Conservation (phyloP, 2,797 vertebrate species). For the Simalia tracyae region DNA sequence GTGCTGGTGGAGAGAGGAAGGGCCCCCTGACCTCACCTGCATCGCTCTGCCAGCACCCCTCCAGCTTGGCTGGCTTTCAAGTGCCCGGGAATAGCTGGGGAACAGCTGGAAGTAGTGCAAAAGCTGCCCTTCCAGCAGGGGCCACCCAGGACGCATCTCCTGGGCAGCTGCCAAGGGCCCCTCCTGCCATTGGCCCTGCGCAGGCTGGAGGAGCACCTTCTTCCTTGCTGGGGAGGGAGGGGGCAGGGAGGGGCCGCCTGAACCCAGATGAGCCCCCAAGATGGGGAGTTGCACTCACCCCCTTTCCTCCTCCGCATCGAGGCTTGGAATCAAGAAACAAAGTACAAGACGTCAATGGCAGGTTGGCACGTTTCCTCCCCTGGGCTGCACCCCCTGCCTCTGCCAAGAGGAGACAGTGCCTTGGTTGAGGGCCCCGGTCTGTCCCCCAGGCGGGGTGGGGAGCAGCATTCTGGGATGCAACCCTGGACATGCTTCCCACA, state of each 20-base stretch:
- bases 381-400: not conserved
- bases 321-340: constrained; percentile 85
- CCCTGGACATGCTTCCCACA: rapidly evolving
- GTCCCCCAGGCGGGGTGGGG: not conserved
- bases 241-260: not conserved
- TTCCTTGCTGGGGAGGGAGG: not conserved
- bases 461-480: not conserved
- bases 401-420: not conserved
- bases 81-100: not conserved
- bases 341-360: constrained; percentile 65
- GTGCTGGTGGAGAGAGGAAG: not conserved
- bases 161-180: not conserved
- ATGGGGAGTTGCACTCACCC: constrained; percentile 83
- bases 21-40: not conserved
- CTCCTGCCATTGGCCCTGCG: not conserved
- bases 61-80: not conserved
- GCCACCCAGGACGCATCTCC: not conserved
- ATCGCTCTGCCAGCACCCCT: too few species aligned
- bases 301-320: constrained; percentile 97
- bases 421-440: not conserved
- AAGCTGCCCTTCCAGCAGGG: not conserved
- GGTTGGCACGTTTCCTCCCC: not conserved
- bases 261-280: constrained; percentile 6
- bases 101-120: not conserved
- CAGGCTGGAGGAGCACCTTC: rapidly evolving